Base-by-base conservation (phyloP, 2,797 vertebrate species). In the Halcyon smyrnensis region DNA sequence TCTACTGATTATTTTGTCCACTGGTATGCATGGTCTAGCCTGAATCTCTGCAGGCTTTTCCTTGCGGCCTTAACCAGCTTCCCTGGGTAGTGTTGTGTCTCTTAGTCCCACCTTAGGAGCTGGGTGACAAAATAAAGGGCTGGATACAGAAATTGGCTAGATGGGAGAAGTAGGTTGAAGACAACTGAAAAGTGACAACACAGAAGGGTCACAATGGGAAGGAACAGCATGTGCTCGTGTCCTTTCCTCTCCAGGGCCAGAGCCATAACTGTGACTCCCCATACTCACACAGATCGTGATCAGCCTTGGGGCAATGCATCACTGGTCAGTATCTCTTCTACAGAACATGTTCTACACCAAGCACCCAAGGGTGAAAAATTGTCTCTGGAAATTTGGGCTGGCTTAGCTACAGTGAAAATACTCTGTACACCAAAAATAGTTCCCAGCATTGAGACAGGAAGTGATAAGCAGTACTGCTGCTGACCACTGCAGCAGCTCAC, bases 221-320 rank as follows among this genome's bases (percentile, higher is more conserved):
- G 54, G 18, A 82, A 7, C 11, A 50, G 5, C 2, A 0, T 10
- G 7, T 15, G 10, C 4, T 67, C 13, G 6, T 39, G 16, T 57
- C 14, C 20, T 12, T 85, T 70, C 12, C 0, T 3, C 2, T 6
- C 30, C 56, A 30, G 7, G 12, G 14, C 4, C 11, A 30, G 46
- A 65, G n/a, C 34, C 48, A 27, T 18, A 68, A 28, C 5, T 1
- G 0, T 9, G 8, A 50, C 30, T 60, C n/a, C 9, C 16, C 8
- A 15, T 2, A 24, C 2, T 14, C 14, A 24, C 18, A 28, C 3
- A 5, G 23, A 25, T 50, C 0, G 1, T 17, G 37, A 28, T 64
- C 37, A 86, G 12, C 21, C 21, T 27, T 36, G 12, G 12, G 32
- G 12, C 34, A 56, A 6, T 8, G 4, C 56, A 59, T n/a, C 2